Evolutionary conservation across 2,113 vertebrate genomes (phyloP).

Genomic region (Elgaria multicarinata): DNA sequence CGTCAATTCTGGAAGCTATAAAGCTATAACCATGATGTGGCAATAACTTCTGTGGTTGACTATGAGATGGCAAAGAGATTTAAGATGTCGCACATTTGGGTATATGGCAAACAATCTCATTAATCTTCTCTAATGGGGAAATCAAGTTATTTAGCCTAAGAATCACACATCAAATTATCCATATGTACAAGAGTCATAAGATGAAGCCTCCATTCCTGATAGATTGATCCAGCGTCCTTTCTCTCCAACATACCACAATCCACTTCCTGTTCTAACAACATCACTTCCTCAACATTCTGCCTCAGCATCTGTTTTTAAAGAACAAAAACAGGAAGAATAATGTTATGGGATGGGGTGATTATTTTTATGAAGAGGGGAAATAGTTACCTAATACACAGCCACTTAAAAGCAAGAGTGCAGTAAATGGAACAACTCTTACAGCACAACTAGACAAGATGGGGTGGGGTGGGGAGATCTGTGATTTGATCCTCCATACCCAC

Average conservation of each 20-base stretch:
- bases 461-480: not conserved
- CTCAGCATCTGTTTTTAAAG: too few relatives aligned
- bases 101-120: constrained; percentile 45
- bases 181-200: not conserved
- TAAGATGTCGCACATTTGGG: constrained; percentile 18
- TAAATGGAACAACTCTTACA: too few relatives aligned
- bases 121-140: constrained; percentile 31
- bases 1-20: constrained; percentile 44
- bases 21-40: too few relatives aligned
- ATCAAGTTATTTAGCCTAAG: not conserved
- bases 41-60: too few relatives aligned
- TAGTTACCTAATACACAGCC: too few relatives aligned
- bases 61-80: constrained; percentile 29
- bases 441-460: too few relatives aligned
- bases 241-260: not conserved
- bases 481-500: too few relatives aligned
- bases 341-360: too few relatives aligned
- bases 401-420: too few relatives aligned
- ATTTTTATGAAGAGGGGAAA: too few relatives aligned
- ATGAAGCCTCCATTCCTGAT: not conserved
- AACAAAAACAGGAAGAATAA: too few relatives aligned
- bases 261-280: not conserved
- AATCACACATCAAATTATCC: not conserved
- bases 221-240: not conserved
- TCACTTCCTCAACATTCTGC: not conserved